Conservation (phyloP, 2,113 vertebrate species). For the Labrus mixtus region DNA sequence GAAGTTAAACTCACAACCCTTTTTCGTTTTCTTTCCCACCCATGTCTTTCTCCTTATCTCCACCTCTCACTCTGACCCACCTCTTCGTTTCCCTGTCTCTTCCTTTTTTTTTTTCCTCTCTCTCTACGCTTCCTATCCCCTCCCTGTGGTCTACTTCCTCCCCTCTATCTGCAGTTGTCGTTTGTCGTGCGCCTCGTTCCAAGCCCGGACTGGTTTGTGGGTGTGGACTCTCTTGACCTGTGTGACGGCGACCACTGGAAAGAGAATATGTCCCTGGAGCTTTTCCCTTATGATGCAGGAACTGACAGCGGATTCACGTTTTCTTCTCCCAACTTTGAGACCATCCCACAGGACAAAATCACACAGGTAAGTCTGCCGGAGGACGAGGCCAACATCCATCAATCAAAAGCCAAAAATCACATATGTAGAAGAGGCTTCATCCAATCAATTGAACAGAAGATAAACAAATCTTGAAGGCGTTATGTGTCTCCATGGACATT, state of each 20-base stretch:
- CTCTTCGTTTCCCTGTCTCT: neutral
- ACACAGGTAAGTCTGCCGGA: slow-evolving; percentile 84
- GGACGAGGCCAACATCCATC: neutral
- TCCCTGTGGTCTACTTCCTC: slow-evolving; percentile 25
- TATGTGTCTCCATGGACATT: neutral
- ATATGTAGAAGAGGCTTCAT: no score
- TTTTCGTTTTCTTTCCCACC: neutral
- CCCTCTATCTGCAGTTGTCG: slow-evolving; percentile 85
- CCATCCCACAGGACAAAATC: slow-evolving; percentile 94
- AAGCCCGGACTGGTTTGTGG: slow-evolving; percentile 98
- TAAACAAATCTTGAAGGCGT: neutral
- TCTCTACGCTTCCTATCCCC: neutral
- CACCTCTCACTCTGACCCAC: neutral
- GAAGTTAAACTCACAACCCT: slow-evolving; percentile 2
- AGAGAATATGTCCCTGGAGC: slow-evolving; percentile 87
- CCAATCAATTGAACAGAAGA: neutral
- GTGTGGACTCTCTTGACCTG: slow-evolving; percentile 90
- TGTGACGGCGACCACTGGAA: slow-evolving; percentile 91
- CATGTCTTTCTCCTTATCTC: neutral
- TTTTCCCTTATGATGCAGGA: slow-evolving; percentile 93
- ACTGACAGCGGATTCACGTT: slow-evolving; percentile 99
- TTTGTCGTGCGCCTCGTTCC: slow-evolving; percentile 93
- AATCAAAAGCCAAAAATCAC: slow-evolving; percentile 1
- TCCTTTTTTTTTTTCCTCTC: neutral
- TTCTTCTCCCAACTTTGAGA: slow-evolving; percentile 98